Base-by-base conservation (phyloP, 2,113 vertebrate species). In the Microcebus lehilahytsara region DNA sequence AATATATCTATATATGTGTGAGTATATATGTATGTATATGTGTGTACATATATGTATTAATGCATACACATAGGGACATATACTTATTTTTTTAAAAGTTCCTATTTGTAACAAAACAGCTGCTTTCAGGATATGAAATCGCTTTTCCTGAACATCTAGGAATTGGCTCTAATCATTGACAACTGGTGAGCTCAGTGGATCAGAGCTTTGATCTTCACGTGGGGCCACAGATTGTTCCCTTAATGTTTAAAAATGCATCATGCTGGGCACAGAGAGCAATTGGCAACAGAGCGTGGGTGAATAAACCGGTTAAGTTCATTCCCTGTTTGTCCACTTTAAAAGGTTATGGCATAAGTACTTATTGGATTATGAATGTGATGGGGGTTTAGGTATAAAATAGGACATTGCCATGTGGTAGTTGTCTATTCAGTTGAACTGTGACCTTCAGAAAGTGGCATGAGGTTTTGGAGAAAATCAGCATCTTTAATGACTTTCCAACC, bases 101-200 rank as follows among this genome's bases (percentile, higher is more conserved):
- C n/a, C 22, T 92, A n/a, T 78, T 46, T 94, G 80, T 89, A 86
- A 85, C 30, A 64, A 79, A 94, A 89, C n/a, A 32, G 10, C 74
- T 94, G 5, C 22, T 89, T 64, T 85, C 32, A 69, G 83, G 46
- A 66, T 53, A n/a, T 9, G 5, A 81, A 85, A 64, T 89, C 42
- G 17, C 27, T 92, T 72, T 11, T 81, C 46, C 42, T 42, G 58
- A 23, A 53, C 27, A 60, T 23, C 16, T 71, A 71, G 51, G 19
- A 93, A 53, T 56, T 53, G 56, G 75, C 49, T 77, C 51, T 56
- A n/a, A 74, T 91, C 46, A 67, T 16, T 77, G 60, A 85, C 8
- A 64, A 27, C 8, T 0, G 2, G 30, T 3, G 42, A 34, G 10
- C 46, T 83, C 7, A 32, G 14, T 12, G 2, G 13, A 49, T 74